phyloP scores from a whole-genome alignment of 1,140 invertebrate species.

The Neodiprion virginianus region DNA sequence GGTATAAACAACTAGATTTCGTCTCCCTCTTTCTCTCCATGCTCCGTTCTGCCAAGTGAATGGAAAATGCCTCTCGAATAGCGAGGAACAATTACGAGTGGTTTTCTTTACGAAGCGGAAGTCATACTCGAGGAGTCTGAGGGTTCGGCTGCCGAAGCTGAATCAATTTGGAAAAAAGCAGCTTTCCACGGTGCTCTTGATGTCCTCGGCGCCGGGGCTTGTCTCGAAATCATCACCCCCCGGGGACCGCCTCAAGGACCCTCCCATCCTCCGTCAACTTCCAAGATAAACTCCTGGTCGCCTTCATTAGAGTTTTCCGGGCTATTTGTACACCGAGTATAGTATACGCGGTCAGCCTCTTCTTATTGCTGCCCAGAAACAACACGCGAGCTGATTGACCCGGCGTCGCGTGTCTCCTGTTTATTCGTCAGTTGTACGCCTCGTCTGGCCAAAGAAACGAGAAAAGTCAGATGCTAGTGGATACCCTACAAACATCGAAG shows the following conservation, averaged over 20 bases:
- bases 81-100: neutral
- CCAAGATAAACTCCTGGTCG: constrained; percentile 45
- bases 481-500: too few relatives aligned
- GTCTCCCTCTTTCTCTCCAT: too few relatives aligned
- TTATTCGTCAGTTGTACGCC: neutral
- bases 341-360: constrained; percentile 19
- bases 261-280: constrained; percentile 32
- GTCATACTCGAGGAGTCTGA: neutral
- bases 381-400: constrained; percentile 27
- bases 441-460: neutral
- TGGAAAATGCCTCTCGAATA: too few relatives aligned
- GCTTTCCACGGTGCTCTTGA: neutral
- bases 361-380: constrained; percentile 42
- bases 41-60: too few relatives aligned
- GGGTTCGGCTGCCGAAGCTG: neutral
- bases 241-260: constrained; percentile 25
- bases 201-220: neutral
- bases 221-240: constrained; percentile 33
- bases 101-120: neutral
- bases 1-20: too few relatives aligned
- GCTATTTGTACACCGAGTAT: constrained; percentile 33
- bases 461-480: too few relatives aligned
- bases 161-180: constrained; percentile 17
- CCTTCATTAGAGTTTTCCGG: constrained; percentile 47
- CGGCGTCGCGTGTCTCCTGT: neutral